Conservation (phyloP, 2,797 vertebrate genomes). For the Acestrorhynchus altus region DNA sequence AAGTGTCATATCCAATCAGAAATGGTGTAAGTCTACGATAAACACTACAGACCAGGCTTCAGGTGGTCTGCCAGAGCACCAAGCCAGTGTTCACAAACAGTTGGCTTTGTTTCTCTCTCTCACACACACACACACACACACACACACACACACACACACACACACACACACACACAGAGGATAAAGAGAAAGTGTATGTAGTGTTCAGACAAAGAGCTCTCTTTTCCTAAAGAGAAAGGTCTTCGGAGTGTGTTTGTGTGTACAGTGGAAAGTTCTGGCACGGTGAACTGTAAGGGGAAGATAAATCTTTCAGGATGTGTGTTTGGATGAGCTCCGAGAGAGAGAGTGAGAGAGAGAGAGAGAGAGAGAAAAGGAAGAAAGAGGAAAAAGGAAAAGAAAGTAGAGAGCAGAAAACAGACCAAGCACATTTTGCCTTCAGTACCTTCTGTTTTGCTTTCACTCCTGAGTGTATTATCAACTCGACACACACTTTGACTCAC, state of each 20-base stretch:
- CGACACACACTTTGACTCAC: neutral
- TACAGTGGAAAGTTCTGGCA: conserved; percentile 1
- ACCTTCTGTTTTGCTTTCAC: conserved; percentile 6
- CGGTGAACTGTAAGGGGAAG: neutral
- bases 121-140: too few relatives aligned
- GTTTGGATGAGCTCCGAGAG: neutral
- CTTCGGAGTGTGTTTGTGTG: neutral
- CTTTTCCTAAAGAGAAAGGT: neutral
- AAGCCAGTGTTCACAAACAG: too few relatives aligned
- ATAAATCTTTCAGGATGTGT: conserved; percentile 23
- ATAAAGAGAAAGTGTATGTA: neutral
- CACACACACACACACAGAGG: neutral
- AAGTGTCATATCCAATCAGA: too few relatives aligned
- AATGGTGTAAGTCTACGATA: too few relatives aligned
- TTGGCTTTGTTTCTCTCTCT: too few relatives aligned
- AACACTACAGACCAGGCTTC: too few relatives aligned
- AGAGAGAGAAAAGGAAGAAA: neutral
- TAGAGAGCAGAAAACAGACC: conserved; percentile 15
- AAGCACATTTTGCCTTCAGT: conserved; percentile 5
- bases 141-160: too few relatives aligned
- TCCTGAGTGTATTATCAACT: neutral
- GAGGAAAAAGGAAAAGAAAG: neutral
- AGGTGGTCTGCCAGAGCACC: too few relatives aligned
- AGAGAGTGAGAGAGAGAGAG: neutral
- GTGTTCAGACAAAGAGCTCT: conserved; percentile 2